Conservation (phyloP, 2,888 invertebrate species). For the Aleiodes leptofemur region DNA sequence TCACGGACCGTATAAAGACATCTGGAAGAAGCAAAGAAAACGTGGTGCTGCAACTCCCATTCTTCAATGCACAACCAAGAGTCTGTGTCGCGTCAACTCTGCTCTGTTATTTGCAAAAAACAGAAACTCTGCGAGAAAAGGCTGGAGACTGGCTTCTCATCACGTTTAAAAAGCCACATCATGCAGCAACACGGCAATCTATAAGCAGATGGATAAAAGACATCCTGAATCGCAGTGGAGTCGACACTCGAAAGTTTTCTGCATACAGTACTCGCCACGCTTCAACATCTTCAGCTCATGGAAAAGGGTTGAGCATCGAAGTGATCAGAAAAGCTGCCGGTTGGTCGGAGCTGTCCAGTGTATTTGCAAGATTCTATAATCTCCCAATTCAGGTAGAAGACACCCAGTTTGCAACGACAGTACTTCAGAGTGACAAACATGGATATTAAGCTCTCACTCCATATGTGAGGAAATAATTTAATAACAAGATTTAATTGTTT, state of each 20-base stretch:
- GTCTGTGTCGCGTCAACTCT: constrained; percentile 43
- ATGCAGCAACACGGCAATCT: constrained; percentile 38
- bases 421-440: too few species aligned
- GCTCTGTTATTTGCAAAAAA: constrained; percentile 20
- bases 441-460: too few species aligned
- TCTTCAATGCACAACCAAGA: constrained; percentile 33
- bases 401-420: too few species aligned
- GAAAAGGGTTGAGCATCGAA: constrained; percentile 56
- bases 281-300: constrained; percentile 56
- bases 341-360: constrained; percentile 55
- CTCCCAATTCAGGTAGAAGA: constrained; percentile 22
- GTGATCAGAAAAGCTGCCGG: constrained; percentile 56
- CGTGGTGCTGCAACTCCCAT: constrained; percentile 40
- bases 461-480: too few species aligned
- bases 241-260: constrained; percentile 56
- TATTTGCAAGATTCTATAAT: constrained; percentile 58
- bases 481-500: too few species aligned
- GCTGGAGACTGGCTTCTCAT: constrained; percentile 33
- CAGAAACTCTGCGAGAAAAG: background rate
- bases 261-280: constrained; percentile 61
- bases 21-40: constrained; percentile 35
- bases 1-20: constrained; percentile 35
- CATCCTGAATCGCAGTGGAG: constrained; percentile 48
- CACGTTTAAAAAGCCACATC: constrained; percentile 40
- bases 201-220: constrained; percentile 48